These are phyloP conservation scores for Andrena haemorrhoa DNA, from an alignment of 2,888 invertebrate species.

Conservation along the genomic window DNA sequence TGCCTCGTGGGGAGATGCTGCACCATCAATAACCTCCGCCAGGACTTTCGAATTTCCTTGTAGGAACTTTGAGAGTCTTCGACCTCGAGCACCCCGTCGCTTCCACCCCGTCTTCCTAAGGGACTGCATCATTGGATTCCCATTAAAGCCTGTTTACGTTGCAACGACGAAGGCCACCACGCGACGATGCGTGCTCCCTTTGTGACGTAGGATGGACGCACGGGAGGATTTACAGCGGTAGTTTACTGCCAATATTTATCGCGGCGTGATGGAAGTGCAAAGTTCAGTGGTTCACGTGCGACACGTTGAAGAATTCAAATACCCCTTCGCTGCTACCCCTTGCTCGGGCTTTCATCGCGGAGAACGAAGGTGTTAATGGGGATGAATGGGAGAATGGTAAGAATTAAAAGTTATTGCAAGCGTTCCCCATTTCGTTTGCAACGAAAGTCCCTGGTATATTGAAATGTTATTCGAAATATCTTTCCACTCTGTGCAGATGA, in stretches of 20 bases:
- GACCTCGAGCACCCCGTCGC: constrained; percentile 1
- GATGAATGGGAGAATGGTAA: background rate
- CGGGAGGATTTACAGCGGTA: constrained; percentile 25
- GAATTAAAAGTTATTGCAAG: background rate
- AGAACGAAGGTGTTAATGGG: background rate
- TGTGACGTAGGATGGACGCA: constrained; percentile 48
- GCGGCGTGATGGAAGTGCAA: constrained; percentile 36
- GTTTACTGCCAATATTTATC: constrained; percentile 46
- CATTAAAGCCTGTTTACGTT: constrained; percentile 49
- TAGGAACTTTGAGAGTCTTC: constrained; percentile 27
- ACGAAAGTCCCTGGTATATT: background rate
- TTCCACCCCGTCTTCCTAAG: background rate
- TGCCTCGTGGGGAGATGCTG: background rate
- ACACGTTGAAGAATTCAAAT: background rate
- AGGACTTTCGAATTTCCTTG: background rate
- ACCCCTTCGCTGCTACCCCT: background rate
- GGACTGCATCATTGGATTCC: constrained; percentile 22
- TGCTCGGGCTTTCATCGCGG: background rate
- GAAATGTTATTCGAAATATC: background rate
- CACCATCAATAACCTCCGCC: background rate
- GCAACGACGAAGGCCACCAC: constrained; percentile 28
- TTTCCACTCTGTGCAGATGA: background rate
- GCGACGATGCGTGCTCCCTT: constrained; percentile 14
- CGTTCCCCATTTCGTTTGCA: background rate
- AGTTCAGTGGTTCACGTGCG: constrained; percentile 27